Conservation (phyloP, 1,140 invertebrate species). For the Aphidius ervi region DNA sequence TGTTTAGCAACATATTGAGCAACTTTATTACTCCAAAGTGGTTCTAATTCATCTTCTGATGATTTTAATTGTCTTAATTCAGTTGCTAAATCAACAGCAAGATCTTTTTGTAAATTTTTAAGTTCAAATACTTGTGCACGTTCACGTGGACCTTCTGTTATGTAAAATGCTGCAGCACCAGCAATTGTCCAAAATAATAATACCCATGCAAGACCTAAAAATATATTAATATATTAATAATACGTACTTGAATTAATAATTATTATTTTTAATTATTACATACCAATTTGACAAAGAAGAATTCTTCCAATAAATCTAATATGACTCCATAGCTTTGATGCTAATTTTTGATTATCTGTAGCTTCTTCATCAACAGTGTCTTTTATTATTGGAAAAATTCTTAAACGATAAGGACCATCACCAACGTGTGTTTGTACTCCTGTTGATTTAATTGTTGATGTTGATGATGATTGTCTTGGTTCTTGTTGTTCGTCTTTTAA, state of each 20-base stretch:
- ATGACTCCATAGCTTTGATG: conserved; percentile 36
- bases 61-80: conserved; percentile 52
- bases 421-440: conserved; percentile 49
- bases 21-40: conserved; percentile 54
- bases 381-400: conserved; percentile 48
- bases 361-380: conserved; percentile 38
- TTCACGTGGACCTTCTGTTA: conserved; percentile 59
- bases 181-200: conserved; percentile 56
- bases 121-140: conserved; percentile 50
- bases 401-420: conserved; percentile 48
- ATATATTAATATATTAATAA: neutral
- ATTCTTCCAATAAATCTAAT: conserved; percentile 45
- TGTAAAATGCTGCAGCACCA: conserved; percentile 57
- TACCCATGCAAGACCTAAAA: conserved; percentile 51
- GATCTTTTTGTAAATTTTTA: conserved; percentile 50
- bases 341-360: conserved; percentile 19
- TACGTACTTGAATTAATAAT: neutral
- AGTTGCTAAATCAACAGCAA: conserved; percentile 53
- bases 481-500: conserved; percentile 22
- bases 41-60: conserved; percentile 44
- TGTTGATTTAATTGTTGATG: conserved; percentile 35
- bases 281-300: conserved; percentile 48
- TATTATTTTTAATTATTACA: conserved; percentile 15
- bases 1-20: conserved; percentile 54
- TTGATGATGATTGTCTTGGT: neutral